Evolutionary conservation across 2,113 vertebrate genomes (phyloP), one percentile per base, ranked within the genome.

Genomic region (Calyptomena viridis): DNA sequence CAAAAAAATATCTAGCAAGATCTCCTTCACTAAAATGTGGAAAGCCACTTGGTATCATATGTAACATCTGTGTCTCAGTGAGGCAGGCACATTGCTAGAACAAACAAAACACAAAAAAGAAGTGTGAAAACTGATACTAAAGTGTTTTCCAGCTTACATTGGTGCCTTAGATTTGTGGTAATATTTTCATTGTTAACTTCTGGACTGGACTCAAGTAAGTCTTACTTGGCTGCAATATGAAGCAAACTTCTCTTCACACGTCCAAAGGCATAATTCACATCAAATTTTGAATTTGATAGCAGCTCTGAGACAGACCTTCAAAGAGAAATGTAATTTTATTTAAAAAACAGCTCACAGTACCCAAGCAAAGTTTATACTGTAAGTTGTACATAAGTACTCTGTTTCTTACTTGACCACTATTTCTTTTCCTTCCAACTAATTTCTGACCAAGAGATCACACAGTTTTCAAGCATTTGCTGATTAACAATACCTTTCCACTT

Each of bases 211-310:
- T 96, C 82, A 91, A 86, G 62, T 94, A 97, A 92, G 68, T 90
- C 99, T 98, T 99, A 99, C 99, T 99, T 99, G 97, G 99, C 99
- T 96, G 99, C 99, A 88, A 99, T 99, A 94, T 99, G 99, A 96
- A 99, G 98, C 84, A 99, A 98, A 97, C 99, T 99, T 97, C 99
- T 99, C 98, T 99, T 99, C 82, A 99, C 99, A 30, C 99, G 98
- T 96, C 99, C 99, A 97, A 99, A 99, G 35, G 99, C 99, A 75
- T 99, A 99, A 98, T 99, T 99, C 86, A 99, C 99, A 96, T 99
- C 99, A 98, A 99, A 99, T 95, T 99, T 99, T 76, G 99, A 99
- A 98, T 99, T 99, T 94, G 99, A 98, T 6, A 99, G 98, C 89
- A 99, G 94, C 96, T 99, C 99, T 93, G 98, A 99, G 94, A 99